These are phyloP conservation scores for Idaea dimidiata DNA, from an alignment of 2,888 invertebrate species.

Conservation along the genomic window DNA sequence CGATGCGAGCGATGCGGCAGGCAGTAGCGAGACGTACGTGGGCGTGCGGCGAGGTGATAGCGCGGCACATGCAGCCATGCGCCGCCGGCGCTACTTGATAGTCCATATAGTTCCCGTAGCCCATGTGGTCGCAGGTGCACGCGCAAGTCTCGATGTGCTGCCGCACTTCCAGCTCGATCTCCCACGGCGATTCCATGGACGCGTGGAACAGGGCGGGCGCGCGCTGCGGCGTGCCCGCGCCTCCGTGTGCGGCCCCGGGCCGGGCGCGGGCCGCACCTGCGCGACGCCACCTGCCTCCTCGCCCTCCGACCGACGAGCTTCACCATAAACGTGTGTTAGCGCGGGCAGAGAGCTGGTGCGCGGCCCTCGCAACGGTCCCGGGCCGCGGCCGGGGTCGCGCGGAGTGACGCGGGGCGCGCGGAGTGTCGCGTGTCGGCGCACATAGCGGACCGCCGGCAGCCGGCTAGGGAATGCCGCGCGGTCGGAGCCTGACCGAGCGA, in stretches of 20 bases:
- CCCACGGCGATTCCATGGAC: conserved; percentile 81
- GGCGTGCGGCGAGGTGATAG: conserved; percentile 77
- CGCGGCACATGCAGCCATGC: conserved; percentile 76
- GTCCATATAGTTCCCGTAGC: conserved; percentile 95
- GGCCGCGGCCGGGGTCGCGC: conserved; percentile 59
- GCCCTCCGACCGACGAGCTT: conserved; percentile 59
- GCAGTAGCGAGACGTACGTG: conserved; percentile 60
- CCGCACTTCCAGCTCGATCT: conserved; percentile 91
- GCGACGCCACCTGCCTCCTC: conserved; percentile 70
- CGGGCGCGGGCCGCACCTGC: conserved; percentile 71
- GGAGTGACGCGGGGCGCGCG: conserved; percentile 61
- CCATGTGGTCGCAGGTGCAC: conserved; percentile 96
- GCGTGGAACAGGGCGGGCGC: conserved; percentile 64
- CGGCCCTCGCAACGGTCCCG: conserved; percentile 68
- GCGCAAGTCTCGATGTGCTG: conserved; percentile 94
- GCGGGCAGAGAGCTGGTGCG: conserved; percentile 62
- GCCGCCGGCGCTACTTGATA: conserved; percentile 86
- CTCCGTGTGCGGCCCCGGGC: conserved; percentile 67
- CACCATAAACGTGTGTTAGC: conserved; percentile 68
- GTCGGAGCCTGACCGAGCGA: conserved; percentile 52
- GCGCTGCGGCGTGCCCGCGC: conserved; percentile 64
- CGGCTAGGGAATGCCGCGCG: conserved; percentile 72
- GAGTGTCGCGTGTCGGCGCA: conserved; percentile 52
- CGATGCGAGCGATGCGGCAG: too few species aligned
- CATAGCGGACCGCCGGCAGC: conserved; percentile 65